Conservation (phyloP, 2,888 invertebrate species). For the Drosophila incognita region DNA sequence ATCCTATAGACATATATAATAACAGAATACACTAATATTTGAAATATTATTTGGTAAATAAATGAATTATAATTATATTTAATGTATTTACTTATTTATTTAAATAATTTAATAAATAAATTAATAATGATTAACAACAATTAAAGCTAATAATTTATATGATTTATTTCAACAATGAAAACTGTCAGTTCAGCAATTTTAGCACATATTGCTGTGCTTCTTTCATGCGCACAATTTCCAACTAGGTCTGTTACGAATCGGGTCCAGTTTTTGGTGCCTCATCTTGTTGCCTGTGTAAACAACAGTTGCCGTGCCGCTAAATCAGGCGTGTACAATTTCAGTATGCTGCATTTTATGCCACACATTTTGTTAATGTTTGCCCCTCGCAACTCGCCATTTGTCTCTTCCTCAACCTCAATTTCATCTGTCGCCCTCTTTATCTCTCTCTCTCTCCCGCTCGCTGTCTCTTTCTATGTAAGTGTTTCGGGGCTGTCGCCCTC, state of each 20-base stretch:
- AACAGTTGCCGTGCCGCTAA: conserved; percentile 67
- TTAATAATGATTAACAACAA: neutral
- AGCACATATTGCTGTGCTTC: neutral
- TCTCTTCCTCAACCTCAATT: conserved; percentile 21
- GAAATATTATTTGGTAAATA: neutral
- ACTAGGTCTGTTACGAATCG: conserved; percentile 32
- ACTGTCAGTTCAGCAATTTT: neutral
- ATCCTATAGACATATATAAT: too few relatives aligned
- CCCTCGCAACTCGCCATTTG: conserved; percentile 7
- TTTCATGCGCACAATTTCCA: conserved; percentile 24
- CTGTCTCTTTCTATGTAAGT: neutral
- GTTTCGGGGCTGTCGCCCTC: conserved; percentile 26
- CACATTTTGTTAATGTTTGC: conserved; percentile 60
- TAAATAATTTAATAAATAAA: too few relatives aligned
- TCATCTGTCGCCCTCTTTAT: neutral
- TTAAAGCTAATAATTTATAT: neutral
- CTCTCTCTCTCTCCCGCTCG: neutral
- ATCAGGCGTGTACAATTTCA: conserved; percentile 71
- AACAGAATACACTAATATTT: neutral
- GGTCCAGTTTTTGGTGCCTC: conserved; percentile 54
- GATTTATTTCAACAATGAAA: neutral
- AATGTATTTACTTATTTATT: neutral
- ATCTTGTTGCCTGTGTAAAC: conserved; percentile 67
- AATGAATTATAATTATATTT: neutral
- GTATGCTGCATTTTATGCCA: conserved; percentile 65